Percentiles rank a stretch among this genome's conserved stretches.
phyloP scores from a whole-genome alignment of 2,797 vertebrate species.

The Chrysocyon brachyurus region DNA sequence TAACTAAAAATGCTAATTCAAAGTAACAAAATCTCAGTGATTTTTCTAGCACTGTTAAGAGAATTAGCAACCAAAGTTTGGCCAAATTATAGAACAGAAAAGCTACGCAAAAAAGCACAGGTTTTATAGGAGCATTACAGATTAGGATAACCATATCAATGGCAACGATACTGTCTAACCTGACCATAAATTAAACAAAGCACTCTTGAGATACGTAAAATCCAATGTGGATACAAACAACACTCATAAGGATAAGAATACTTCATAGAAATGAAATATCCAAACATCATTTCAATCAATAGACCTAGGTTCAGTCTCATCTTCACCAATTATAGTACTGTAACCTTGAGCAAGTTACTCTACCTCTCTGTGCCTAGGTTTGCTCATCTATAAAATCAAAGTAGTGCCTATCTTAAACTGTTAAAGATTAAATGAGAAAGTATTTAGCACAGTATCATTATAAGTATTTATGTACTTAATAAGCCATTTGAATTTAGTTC shows the following conservation, averaged over 20 bases:
- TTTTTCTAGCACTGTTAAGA: not conserved
- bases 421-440: not conserved
- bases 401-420: not conserved
- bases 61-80: not conserved
- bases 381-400: not conserved
- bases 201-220: conserved; percentile 16
- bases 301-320: not conserved
- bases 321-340: not conserved
- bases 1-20: not conserved
- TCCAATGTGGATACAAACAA: not conserved
- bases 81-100: conserved; percentile 8
- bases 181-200: conserved; percentile 37
- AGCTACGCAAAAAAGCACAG: not conserved
- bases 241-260: not conserved
- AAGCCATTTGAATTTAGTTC: too few relatives aligned
- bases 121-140: not conserved
- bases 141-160: not conserved
- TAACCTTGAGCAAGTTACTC: not conserved
- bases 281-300: not conserved
- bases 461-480: not conserved
- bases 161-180: not conserved
- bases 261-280: not conserved
- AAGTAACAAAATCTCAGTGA: not conserved
- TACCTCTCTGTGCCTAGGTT: not conserved
- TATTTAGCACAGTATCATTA: not conserved